A percentile compares a stretch with the other conserved stretches of the same genome.
Conservation (phyloP, 2,113 vertebrate species). For the Daboia siamensis region DNA sequence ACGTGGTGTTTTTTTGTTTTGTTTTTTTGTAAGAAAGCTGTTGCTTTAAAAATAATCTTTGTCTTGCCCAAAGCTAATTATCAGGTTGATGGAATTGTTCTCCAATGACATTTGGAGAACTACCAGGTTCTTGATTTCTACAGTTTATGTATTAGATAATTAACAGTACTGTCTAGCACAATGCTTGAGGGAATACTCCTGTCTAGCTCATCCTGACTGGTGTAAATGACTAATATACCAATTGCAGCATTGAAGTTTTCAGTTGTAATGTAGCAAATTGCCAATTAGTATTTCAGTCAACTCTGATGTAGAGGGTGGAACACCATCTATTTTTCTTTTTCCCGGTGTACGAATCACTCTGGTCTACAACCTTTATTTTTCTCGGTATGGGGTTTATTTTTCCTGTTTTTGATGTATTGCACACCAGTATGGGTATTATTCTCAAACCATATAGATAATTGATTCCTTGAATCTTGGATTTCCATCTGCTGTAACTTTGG, state of each 20-base stretch:
- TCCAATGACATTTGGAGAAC: neutral
- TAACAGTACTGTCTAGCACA: neutral
- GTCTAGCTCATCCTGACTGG: neutral
- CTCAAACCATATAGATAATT: neutral
- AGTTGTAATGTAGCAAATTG: neutral
- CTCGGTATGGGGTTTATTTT: neutral
- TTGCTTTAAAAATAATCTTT: neutral
- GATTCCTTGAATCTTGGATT: neutral
- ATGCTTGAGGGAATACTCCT: neutral
- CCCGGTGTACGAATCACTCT: neutral
- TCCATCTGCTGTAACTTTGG: neutral
- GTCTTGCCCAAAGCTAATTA: neutral
- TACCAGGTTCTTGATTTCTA: neutral
- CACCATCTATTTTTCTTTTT: neutral
- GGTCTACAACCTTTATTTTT: neutral
- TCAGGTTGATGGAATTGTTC: neutral
- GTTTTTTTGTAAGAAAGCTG: neutral
- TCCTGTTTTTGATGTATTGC: neutral
- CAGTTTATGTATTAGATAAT: neutral
- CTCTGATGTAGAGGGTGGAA: neutral
- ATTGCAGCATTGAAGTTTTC: neutral
- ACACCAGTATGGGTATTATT: neutral
- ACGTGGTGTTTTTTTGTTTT: neutral
- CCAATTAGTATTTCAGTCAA: neutral
- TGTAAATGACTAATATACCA: neutral